Evolutionary conservation across 2,113 vertebrate genomes (phyloP).

Genomic region (Puffinus mauretanicus): DNA sequence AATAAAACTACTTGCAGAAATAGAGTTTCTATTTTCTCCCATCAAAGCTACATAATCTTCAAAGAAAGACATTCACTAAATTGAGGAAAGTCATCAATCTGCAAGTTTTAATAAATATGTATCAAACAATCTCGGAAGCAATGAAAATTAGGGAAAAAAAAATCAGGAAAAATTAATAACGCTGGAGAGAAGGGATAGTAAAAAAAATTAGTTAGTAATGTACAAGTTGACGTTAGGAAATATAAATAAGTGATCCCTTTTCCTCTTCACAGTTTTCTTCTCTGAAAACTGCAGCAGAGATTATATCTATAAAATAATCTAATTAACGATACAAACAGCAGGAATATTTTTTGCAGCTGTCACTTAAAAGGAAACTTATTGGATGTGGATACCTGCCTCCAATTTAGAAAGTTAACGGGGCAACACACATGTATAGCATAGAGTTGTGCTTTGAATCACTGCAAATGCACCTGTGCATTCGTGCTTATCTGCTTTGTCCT

Average conservation of each 20-base stretch:
- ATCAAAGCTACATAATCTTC: constrained; percentile 11
- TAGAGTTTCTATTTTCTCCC: neutral
- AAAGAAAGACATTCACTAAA: constrained; percentile 31
- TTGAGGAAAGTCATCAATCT: constrained; percentile 6
- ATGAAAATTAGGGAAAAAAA: neutral
- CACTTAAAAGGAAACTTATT: neutral
- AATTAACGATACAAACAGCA: neutral
- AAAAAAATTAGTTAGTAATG: neutral
- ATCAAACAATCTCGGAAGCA: neutral
- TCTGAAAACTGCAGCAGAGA: neutral
- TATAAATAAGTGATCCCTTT: neutral
- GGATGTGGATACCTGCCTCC: neutral
- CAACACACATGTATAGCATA: neutral
- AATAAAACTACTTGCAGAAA: constrained; percentile 40
- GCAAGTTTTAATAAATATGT: constrained; percentile 11
- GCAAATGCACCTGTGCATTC: neutral
- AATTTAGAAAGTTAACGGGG: neutral
- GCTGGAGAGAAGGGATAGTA: neutral
- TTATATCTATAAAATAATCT: neutral
- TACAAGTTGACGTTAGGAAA: neutral
- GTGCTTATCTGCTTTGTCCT: neutral
- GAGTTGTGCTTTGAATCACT: neutral
- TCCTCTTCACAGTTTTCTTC: neutral
- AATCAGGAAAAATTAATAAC: neutral
- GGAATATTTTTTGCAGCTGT: neutral